A percentile compares a stretch with the other conserved stretches of the same genome.
These are phyloP conservation scores for Merodon equestris DNA, from an alignment of 2,888 invertebrate genomes.

Conservation along the genomic window DNA sequence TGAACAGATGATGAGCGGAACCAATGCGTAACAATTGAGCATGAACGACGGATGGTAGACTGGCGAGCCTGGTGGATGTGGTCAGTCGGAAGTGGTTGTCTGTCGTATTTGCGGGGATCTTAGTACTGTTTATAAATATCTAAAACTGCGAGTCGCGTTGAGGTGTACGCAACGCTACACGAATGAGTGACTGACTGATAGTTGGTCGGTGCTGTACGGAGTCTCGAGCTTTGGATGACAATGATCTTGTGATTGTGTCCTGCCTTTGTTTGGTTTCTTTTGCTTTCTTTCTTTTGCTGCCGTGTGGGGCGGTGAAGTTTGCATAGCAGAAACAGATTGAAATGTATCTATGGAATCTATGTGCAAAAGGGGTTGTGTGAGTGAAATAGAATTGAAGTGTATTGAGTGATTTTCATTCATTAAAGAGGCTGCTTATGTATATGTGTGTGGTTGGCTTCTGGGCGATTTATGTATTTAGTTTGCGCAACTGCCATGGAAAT, in stretches of 20 bases:
- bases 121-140: conserved; percentile 9
- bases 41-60: conserved; percentile 51
- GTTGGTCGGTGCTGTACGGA: conserved; percentile 25
- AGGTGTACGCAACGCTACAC: conserved; percentile 36
- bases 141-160: conserved; percentile 13
- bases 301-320: conserved; percentile 53
- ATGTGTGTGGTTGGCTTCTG: background rate
- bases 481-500: conserved; percentile 20
- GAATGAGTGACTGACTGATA: conserved; percentile 53
- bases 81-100: conserved; percentile 56
- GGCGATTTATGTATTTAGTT: background rate
- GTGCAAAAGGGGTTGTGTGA: conserved; percentile 8
- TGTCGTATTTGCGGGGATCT: background rate
- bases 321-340: conserved; percentile 4
- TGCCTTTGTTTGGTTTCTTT: conserved; percentile 28
- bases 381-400: conserved; percentile 9
- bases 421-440: conserved; percentile 12
- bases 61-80: conserved; percentile 41
- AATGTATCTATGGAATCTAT: conserved; percentile 25
- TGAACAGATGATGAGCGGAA: conserved; percentile 39
- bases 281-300: background rate
- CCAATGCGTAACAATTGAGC: conserved; percentile 61
- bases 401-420: conserved; percentile 48
- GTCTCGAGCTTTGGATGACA: conserved; percentile 48
- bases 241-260: conserved; percentile 37